These are phyloP conservation scores for Macrobrachium nipponense DNA, from an alignment of 1,140 invertebrate species.

Conservation along the genomic window DNA sequence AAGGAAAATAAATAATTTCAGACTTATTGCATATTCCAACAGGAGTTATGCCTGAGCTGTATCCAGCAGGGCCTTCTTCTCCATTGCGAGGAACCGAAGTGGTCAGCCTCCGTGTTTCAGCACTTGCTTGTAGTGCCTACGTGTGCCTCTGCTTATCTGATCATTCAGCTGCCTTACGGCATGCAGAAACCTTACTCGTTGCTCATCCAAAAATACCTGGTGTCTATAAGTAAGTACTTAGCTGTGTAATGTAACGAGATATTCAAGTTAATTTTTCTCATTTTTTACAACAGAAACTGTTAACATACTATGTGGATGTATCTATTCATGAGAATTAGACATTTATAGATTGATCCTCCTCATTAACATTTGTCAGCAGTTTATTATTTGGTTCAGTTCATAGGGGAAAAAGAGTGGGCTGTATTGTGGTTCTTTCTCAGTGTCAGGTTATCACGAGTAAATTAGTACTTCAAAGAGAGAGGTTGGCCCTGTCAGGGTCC, in stretches of 20 bases:
- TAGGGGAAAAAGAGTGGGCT: no score
- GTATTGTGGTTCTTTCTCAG: no score
- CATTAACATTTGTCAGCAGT: no score
- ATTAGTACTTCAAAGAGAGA: no score
- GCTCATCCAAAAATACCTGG: slow-evolving; percentile 73
- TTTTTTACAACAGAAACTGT: no score
- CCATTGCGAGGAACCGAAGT: slow-evolving; percentile 61
- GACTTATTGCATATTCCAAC: neutral
- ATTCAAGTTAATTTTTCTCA: neutral
- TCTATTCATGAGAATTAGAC: neutral
- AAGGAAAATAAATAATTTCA: no score
- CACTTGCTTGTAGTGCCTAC: slow-evolving; percentile 84
- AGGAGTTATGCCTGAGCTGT: slow-evolving; percentile 69
- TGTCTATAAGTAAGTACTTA: slow-evolving; percentile 74
- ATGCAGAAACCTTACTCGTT: slow-evolving; percentile 78
- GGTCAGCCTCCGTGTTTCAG: slow-evolving; percentile 72
- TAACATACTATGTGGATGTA: no score
- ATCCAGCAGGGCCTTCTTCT: slow-evolving; percentile 75
- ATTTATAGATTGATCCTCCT: no score
- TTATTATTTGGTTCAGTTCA: no score
- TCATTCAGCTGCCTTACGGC: slow-evolving; percentile 82
- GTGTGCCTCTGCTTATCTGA: slow-evolving; percentile 87
- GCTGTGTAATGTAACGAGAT: neutral
- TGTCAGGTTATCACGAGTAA: no score
- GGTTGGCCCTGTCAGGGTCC: no score